Percentiles rank a stretch among this genome's conserved stretches.
These are phyloP conservation scores for Dendrophyllia cribrosa DNA, from an alignment of 64 coral and sea anemone species.

Conservation along the genomic window DNA sequence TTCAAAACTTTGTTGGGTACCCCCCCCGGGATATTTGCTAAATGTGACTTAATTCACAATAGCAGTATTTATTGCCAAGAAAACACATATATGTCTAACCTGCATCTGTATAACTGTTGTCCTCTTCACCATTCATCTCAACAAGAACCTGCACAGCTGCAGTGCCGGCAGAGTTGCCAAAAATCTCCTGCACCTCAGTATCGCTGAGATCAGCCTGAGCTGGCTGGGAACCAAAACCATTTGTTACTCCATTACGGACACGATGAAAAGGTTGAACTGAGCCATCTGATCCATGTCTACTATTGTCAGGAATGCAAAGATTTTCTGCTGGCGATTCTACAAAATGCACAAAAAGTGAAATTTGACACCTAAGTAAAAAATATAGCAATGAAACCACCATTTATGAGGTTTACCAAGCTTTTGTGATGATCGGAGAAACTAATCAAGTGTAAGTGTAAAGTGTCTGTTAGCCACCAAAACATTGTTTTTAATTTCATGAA, in stretches of 20 bases:
- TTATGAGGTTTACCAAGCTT: not conserved
- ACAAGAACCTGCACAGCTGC: constrained; percentile 30
- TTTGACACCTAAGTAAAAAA: not conserved
- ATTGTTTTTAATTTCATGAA: too few species aligned
- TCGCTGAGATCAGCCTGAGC: constrained; percentile 10
- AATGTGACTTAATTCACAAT: too few species aligned
- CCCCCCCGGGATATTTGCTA: too few species aligned
- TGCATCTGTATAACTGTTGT: not conserved
- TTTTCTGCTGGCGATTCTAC: not conserved
- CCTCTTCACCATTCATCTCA: constrained; percentile 14
- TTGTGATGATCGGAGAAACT: too few species aligned
- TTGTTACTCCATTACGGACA: not conserved
- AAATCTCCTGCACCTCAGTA: constrained; percentile 12
- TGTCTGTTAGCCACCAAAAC: too few species aligned
- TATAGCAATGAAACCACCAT: not conserved
- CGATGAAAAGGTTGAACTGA: not conserved
- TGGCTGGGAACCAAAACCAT: not conserved
- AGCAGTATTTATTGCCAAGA: not conserved
- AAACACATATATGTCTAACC: not conserved
- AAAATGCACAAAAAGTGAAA: not conserved
- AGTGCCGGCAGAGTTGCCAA: not conserved
- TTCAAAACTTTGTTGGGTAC: too few species aligned
- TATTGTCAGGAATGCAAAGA: constrained; percentile 6
- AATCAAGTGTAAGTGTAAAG: too few species aligned
- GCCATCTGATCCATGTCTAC: not conserved